A percentile compares a stretch with the other conserved stretches of the same genome.
Conservation (phyloP, 2,113 vertebrate genomes). For the Saccopteryx leptura region DNA sequence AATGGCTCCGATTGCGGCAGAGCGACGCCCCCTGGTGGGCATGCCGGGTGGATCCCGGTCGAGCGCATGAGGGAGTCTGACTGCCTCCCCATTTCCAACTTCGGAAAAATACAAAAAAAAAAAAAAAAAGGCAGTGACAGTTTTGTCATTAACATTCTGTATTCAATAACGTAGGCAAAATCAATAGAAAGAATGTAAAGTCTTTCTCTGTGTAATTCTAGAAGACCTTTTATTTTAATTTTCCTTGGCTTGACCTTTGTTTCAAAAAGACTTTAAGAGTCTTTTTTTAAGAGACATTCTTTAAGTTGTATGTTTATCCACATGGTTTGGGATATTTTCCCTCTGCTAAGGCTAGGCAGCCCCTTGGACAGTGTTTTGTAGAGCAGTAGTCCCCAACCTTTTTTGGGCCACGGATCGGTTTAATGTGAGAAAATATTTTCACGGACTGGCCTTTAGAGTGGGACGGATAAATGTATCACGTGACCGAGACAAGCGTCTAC, state of each 20-base stretch:
- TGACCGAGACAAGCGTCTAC: too few relatives aligned
- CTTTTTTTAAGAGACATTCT: neutral
- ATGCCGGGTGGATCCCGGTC: too few relatives aligned
- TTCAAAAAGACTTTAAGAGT: constrained; percentile 29
- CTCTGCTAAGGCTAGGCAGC: neutral
- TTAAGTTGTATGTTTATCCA: neutral
- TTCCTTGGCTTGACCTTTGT: constrained; percentile 11
- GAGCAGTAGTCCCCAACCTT: too few relatives aligned
- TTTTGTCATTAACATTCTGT: constrained; percentile 8
- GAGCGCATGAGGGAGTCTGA: too few relatives aligned
- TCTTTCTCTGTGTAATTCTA: neutral
- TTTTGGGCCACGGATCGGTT: too few relatives aligned
- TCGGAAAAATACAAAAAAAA: too few relatives aligned
- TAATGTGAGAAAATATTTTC: too few relatives aligned
- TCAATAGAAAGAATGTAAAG: neutral
- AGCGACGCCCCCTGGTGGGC: too few relatives aligned
- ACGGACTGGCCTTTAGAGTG: too few relatives aligned
- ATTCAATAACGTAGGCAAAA: constrained; percentile 9
- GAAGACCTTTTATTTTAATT: constrained; percentile 15
- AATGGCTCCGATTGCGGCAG: too few relatives aligned
- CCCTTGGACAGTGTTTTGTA: neutral
- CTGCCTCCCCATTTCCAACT: too few relatives aligned
- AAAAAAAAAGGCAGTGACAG: neutral
- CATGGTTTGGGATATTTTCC: neutral
- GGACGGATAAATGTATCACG: too few relatives aligned